Evolutionary conservation across 2,797 vertebrate genomes (phyloP), one percentile per base, ranked within the genome.

Genomic region (Sebastolobus alascanus): DNA sequence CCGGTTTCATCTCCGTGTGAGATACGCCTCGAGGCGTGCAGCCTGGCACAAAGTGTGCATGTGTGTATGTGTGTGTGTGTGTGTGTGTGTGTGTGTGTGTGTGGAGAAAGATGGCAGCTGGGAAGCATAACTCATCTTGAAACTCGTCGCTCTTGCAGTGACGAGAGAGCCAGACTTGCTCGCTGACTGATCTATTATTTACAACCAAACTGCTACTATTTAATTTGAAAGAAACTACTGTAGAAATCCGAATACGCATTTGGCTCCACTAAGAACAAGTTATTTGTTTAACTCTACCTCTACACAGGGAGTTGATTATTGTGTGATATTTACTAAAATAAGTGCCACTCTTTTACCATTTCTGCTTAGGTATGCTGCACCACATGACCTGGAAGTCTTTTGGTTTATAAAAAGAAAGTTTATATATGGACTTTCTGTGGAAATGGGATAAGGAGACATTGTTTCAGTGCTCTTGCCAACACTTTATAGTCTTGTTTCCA

Each of bases 401-500:
- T 83, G 81, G 82, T 89, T 92, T 86, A 82, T 85, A 84, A 90
- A 89, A 87, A 84, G 82, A 85, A 92, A 61, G 68, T 83, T 86
- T 86, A 89, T 75, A 81, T 83, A 63, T 82, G 73, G 70, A 63
- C 75, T 79, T 75, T 84, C 35, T 85, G 76, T 84, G 79, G 77
- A 90, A 87, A 82, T 72, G 60, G 75, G 68, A 87, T 89, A 80
- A 90, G 83, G 79, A 65, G 70, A 82, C 40, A 55, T 83, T 89
- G 85, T 93, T 93, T 92, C 70, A 86, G 55, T 72, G 77, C 80
- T 75, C 74, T 80, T 75, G 83, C 93, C 89, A 85, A 72, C 38
- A 66, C 83, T 94, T 95, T 93, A 95, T 92, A 82, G 82, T 72
- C 83, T 77, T 83, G 88, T 95, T 96, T 95, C 88, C 91, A 94